A percentile compares a stretch with the other conserved stretches of the same genome.
These are phyloP conservation scores for Muntiacus reevesi DNA, from an alignment of 2,113 vertebrate genomes.

Conservation along the genomic window DNA sequence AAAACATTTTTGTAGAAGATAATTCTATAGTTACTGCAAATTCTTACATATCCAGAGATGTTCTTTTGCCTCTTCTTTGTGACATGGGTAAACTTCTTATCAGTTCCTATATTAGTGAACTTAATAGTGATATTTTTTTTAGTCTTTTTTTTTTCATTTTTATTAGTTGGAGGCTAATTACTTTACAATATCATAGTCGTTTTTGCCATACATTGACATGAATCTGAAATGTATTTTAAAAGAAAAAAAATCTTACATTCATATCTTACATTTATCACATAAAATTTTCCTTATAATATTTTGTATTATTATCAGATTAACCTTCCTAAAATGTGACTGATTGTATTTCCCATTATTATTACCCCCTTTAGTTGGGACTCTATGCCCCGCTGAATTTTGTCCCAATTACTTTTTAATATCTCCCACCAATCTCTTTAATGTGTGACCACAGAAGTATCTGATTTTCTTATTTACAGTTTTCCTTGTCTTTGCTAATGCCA, in stretches of 20 bases:
- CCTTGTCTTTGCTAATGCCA: background rate
- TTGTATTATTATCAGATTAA: background rate
- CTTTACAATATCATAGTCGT: too few relatives aligned
- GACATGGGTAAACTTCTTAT: background rate
- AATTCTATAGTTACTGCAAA: background rate
- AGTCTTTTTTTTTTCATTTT: too few relatives aligned
- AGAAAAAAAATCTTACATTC: background rate
- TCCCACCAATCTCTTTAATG: background rate
- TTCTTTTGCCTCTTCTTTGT: constrained; percentile 9
- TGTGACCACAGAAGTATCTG: background rate
- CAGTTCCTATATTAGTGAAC: background rate
- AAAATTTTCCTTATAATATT: background rate
- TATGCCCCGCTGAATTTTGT: background rate
- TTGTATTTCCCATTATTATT: background rate
- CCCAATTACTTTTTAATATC: background rate
- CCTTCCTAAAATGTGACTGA: constrained; percentile 1
- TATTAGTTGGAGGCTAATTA: too few relatives aligned
- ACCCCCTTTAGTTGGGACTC: background rate
- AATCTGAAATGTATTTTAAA: background rate
- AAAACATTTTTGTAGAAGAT: background rate
- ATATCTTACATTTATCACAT: background rate
- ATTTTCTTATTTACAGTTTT: background rate
- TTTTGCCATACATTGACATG: too few relatives aligned
- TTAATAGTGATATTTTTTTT: background rate
- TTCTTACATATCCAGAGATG: background rate